phyloP scores from a whole-genome alignment of 1,140 invertebrate genomes.

The Drosophila melanogaster region DNA sequence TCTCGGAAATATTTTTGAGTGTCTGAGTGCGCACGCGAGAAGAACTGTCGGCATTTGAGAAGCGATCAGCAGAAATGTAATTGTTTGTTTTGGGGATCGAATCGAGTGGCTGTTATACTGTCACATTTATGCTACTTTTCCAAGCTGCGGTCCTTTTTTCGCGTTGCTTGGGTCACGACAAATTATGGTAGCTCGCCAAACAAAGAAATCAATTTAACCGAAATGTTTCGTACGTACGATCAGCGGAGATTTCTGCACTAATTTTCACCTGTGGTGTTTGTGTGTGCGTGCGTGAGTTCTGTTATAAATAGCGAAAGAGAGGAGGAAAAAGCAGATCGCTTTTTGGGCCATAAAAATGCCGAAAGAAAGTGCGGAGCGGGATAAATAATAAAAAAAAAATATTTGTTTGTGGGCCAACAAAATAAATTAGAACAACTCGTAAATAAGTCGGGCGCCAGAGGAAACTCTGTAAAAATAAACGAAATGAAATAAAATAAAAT shows the following conservation, averaged over 20 bases:
- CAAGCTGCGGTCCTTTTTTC: background rate
- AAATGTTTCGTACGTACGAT: slow-evolving; percentile 13
- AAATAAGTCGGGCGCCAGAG: slow-evolving; percentile 48
- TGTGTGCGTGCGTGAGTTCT: slow-evolving; percentile 59
- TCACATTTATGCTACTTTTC: background rate
- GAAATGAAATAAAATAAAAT: slow-evolving; percentile 6
- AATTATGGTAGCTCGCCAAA: slow-evolving; percentile 5
- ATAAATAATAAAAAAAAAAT: slow-evolving; percentile 47
- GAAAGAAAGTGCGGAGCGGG: slow-evolving; percentile 74
- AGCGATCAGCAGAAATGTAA: too few relatives aligned
- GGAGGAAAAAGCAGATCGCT: slow-evolving; percentile 60
- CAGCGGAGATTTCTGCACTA: slow-evolving; percentile 61
- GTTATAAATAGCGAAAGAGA: slow-evolving; percentile 70
- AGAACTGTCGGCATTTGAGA: background rate
- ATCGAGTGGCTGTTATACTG: background rate
- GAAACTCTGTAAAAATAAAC: slow-evolving; percentile 23
- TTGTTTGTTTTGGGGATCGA: slow-evolving; percentile 8
- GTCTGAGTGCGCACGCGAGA: background rate
- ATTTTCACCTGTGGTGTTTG: slow-evolving; percentile 62
- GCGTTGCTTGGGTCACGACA: background rate
- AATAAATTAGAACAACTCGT: slow-evolving; percentile 72
- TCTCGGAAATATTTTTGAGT: background rate
- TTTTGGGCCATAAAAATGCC: slow-evolving; percentile 61
- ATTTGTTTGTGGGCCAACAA: slow-evolving; percentile 70
- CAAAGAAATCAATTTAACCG: slow-evolving; percentile 1